These are phyloP conservation scores for Brachynemurus nebulosus DNA, from an alignment of 2,888 invertebrate genomes.

Conservation along the genomic window DNA sequence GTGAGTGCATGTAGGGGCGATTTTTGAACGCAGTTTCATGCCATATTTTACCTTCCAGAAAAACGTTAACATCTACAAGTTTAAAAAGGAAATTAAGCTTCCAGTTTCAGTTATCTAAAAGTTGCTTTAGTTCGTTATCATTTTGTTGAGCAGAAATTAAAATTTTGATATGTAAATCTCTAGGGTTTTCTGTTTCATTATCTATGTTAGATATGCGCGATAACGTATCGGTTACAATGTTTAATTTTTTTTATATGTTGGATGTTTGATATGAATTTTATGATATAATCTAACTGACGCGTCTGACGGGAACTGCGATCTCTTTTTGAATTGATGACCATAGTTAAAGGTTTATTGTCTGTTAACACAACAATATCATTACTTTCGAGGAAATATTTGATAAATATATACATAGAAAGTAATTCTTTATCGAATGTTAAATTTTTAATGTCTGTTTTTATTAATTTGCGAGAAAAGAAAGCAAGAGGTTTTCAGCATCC, in stretches of 20 bases:
- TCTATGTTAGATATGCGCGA: too few relatives aligned
- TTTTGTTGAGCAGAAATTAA: too few relatives aligned
- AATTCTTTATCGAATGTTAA: not conserved
- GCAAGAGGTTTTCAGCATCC: not conserved
- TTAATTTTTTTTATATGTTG: not conserved
- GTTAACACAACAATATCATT: too few relatives aligned
- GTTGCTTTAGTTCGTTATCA: too few relatives aligned
- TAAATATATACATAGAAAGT: not conserved
- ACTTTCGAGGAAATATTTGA: not conserved
- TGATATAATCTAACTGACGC: conserved; percentile 3
- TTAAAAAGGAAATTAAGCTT: not conserved
- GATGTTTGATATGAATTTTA: conserved; percentile 6
- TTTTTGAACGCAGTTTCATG: conserved; percentile 12
- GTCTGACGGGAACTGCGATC: not conserved
- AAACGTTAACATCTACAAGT: too few relatives aligned
- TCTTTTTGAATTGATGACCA: not conserved
- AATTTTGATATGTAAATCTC: too few relatives aligned
- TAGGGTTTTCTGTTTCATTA: too few relatives aligned
- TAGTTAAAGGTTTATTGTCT: too few relatives aligned
- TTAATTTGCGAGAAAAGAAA: not conserved
- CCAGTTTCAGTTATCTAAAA: not conserved
- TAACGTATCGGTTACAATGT: conserved; percentile 8
- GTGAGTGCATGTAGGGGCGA: conserved; percentile 17
- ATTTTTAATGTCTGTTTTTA: not conserved
- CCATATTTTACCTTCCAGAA: not conserved